A percentile compares a stretch with the other conserved stretches of the same genome.
phyloP scores from a whole-genome alignment of 2,113 vertebrate genomes.

The Sceloporus undulatus region DNA sequence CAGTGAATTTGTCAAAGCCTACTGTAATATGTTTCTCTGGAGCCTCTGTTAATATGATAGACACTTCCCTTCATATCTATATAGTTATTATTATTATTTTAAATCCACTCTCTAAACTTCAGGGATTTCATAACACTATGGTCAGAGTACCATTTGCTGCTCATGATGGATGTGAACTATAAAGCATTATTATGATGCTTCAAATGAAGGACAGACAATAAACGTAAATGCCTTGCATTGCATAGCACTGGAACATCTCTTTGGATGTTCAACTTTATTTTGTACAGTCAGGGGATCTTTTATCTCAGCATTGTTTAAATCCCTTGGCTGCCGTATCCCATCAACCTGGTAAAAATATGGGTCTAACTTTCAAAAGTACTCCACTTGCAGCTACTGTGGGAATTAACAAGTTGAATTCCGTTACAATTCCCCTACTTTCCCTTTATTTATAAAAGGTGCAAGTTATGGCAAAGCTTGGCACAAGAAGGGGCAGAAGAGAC shows the following conservation, averaged over 20 bases:
- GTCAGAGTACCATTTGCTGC: not conserved
- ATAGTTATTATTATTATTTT: slow-evolving; percentile 28
- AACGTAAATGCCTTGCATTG: slow-evolving; percentile 10
- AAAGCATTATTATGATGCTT: slow-evolving; percentile 21
- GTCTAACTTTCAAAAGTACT: slow-evolving; percentile 18
- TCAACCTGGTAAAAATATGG: not conserved
- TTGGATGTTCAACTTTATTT: slow-evolving; percentile 38
- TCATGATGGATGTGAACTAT: slow-evolving; percentile 31
- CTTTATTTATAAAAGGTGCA: slow-evolving; percentile 43
- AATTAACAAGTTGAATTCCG: slow-evolving; percentile 18
- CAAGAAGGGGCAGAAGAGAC: not conserved
- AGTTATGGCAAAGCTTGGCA: slow-evolving; percentile 28
- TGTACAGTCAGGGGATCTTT: not conserved
- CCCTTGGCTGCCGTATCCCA: not conserved
- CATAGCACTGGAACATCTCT: slow-evolving; percentile 25
- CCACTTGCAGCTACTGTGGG: slow-evolving; percentile 5
- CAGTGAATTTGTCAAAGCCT: not conserved
- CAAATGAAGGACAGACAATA: not conserved
- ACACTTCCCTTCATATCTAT: not conserved
- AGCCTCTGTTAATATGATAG: not conserved
- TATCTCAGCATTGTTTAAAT: not conserved
- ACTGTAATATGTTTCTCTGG: not conserved
- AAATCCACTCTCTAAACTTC: not conserved
- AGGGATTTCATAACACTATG: not conserved
- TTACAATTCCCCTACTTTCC: slow-evolving; percentile 2